phyloP scores from a whole-genome alignment of 2,113 vertebrate genomes.

The Excalfactoria chinensis region DNA sequence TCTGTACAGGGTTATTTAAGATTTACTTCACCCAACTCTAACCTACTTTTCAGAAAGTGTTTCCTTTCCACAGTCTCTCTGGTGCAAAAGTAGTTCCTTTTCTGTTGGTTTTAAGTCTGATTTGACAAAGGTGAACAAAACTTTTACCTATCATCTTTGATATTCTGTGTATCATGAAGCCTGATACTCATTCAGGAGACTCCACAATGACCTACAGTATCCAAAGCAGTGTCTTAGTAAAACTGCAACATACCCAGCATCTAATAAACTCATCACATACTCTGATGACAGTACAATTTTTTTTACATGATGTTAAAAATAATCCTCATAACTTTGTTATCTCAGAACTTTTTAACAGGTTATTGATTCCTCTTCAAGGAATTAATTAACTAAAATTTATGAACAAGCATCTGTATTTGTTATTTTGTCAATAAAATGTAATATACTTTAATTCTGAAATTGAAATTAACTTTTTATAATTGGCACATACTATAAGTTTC shows the following conservation, averaged over 20 bases:
- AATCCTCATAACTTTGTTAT: background rate
- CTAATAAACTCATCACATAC: background rate
- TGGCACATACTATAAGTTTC: background rate
- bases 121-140: background rate
- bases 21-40: background rate
- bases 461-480: conserved; percentile 21
- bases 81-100: background rate
- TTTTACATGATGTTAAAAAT: background rate
- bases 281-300: background rate
- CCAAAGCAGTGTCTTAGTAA: background rate
- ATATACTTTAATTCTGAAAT: conserved; percentile 31
- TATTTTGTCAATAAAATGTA: conserved; percentile 31
- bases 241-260: background rate
- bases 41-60: background rate
- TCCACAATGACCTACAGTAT: background rate
- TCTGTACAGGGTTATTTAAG: background rate
- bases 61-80: background rate
- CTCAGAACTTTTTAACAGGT: background rate
- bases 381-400: background rate
- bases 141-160: background rate
- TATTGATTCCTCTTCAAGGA: background rate
- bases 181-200: background rate
- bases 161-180: background rate
- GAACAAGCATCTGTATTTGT: background rate
- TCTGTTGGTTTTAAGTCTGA: background rate